Base-by-base conservation (phyloP, 2,888 invertebrate genomes). In the Thereva unica region DNA sequence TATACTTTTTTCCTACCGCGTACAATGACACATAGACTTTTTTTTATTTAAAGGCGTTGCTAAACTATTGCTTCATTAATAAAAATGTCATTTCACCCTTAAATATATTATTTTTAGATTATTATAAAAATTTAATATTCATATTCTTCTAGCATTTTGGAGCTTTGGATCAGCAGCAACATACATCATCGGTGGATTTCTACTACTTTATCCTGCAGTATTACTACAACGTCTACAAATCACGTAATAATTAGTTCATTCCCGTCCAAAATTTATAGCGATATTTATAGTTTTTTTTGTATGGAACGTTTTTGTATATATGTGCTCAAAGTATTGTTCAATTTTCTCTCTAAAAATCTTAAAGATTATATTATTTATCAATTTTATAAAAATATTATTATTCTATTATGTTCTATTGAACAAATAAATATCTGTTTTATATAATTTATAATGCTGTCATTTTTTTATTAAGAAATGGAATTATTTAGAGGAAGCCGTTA, bases 111-210 rank as follows among this genome's bases (percentile, higher is more conserved):
- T n/a, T n/a, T n/a, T n/a, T n/a, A n/a, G n/a, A 23, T 23, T 23
- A 23, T 23, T 23, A 23, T 8, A 23, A 55, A 49, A 59, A 45
- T 69, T 57, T 37, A 41, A 47, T 10, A 41, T 9, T 7, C 45
- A 64, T 67, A 72, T 69, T 67, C 66, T 82, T 83, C 66, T 80
- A 91, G 92, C 90, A 37, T 97, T 95, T 82, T 97, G 97, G 97
- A 89, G 90, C 76, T 85, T 91, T 64, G 97, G 97, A 5, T 91
- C 96, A 4, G 85, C 85, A 65, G 78, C 86, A 10, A 95, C 95
- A 0, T 97, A 97, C 78, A 83, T 89, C 4, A 81, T 88, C 41
- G 97, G 97, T 10, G 91, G 93, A 34, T 72, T 89, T 42, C 82
- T 88, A 57, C 84, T 97, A 68, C 75, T 92, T 52, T 82, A 92